Evolutionary conservation across 2,113 vertebrate genomes (phyloP), one percentile per base, ranked within the genome.

Genomic region (Pachyramphus minor): DNA sequence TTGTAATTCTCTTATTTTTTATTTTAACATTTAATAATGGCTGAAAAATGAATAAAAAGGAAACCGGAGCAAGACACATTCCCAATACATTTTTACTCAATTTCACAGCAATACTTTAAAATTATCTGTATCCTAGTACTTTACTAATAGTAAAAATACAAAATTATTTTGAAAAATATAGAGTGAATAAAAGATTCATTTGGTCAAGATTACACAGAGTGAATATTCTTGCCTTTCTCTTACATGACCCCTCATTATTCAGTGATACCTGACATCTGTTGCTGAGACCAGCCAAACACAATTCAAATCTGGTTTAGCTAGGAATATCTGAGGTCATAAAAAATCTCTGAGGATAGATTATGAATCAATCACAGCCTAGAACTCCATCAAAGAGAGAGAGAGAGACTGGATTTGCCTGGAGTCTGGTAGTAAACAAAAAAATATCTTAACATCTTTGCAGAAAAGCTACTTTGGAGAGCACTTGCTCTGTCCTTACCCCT

Each of bases 21-120:
- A 67, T 67, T 88, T 92, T 82, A 91, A 75, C 91, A 95, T 88
- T 89, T 88, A 71, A 76, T 59, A 84, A 81, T 21, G 15, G 22
- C 63, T n/a, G 68, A 93, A 93, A 90, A 87, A 91, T 49, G 1
- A 81, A 88, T 80, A 76, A 82, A 83, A 91, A 90, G 33, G 79
- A 96, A 95, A 94, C 52, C 37, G 89, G 75, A 94, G 47, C 72
- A 66, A 64, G n/a, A 64, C 47, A 23, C 1, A 2, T 56, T 90
- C 62, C 44, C 9, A 81, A 74, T 67, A 78, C 3, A 83, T 81
- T 39, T 55, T 15, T 49, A 86, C 31, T 72, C 22, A 41, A 44
- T 67, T 91, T 30, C 64, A 88, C 24, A 83, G n/a, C 31, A 88
- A 66, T 58, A 69, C 12, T 75, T 20, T 49, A 23, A 52, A 2